phyloP scores from a whole-genome alignment of 2,888 invertebrate species.

The Morpho helenor region DNA sequence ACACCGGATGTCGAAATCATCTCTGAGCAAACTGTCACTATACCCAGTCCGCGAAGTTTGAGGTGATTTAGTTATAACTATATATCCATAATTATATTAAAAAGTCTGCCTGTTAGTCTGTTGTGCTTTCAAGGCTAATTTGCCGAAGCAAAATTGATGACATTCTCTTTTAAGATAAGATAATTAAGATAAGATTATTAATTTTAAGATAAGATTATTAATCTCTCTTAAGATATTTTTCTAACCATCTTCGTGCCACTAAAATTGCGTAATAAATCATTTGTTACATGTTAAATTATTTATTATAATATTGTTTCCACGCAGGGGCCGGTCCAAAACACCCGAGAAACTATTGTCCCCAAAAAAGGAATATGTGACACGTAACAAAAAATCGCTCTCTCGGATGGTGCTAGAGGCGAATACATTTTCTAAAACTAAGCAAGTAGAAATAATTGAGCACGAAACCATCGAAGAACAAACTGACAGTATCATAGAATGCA shows the following conservation, averaged over 20 bases:
- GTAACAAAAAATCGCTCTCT: constrained; percentile 57
- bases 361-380: constrained; percentile 46
- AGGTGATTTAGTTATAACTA: neutral
- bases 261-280: too few species aligned
- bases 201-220: too few species aligned
- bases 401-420: constrained; percentile 68
- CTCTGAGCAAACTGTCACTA: neutral
- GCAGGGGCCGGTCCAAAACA: constrained; percentile 63
- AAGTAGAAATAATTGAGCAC: constrained; percentile 40
- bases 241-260: too few species aligned
- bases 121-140: too few species aligned
- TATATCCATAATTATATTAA: too few species aligned
- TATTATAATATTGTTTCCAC: too few species aligned
- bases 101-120: too few species aligned
- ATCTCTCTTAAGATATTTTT: too few species aligned
- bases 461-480: constrained; percentile 38
- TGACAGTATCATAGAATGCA: constrained; percentile 51
- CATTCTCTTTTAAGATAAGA: too few species aligned
- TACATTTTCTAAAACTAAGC: constrained; percentile 60
- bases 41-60: constrained; percentile 4
- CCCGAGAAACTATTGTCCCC: constrained; percentile 66
- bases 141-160: too few species aligned
- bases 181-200: too few species aligned
- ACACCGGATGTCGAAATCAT: neutral
- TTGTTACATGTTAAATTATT: too few species aligned